Base-by-base conservation (phyloP, 30 jellyfish, hydroid and myxozoan species). In the Cassiopea xamachana region DNA sequence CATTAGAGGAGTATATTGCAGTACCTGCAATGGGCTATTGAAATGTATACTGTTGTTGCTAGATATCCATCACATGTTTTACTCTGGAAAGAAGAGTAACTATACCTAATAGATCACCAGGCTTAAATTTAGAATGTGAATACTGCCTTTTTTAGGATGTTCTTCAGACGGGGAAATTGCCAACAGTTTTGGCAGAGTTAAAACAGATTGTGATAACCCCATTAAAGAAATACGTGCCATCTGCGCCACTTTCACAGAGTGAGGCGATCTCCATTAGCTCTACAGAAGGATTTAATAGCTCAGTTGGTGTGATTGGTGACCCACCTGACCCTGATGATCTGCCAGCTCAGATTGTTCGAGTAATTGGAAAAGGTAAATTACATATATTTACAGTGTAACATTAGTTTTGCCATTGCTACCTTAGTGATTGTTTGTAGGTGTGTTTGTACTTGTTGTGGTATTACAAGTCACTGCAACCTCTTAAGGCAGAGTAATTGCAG, bases 201-300 rank as follows among this genome's bases (percentile, higher is more conserved):
- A 96, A 92, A 77, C 98, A 87, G 73, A 92, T 96, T 69, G 93
- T 96, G 1, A 77, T 92, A 80, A 96, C 96, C 60, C 99, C 99
- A 47, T 92, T 96, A 0, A 85, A 78, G 73, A 93, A 96, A n/a
- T 94, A 85, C 64, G 75, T 58, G 12, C 90, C 87, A 51, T 60
- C 90, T 10, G 87, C 87, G 19, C 91, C 91, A 80, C 85, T 82
- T 17, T 85, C 94, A 48, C 90, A 85, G 71, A 88, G 92, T 69
- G 97, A 82, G 51, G 61, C 93, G 6, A 83, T 61, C 19, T 69
- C 91, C 2, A 60, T 69, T 5, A 55, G 69, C 55, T 60, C 78
- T 17, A 17, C 78, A 17, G 89, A 71, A 12, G 80, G 58, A 7
- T 90, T 48, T 8, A 84, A 51, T 45, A n/a, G 60, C 73, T 48